These are phyloP conservation scores for Proctacanthus coquilletti DNA, from an alignment of 1,140 invertebrate species.

Conservation along the genomic window DNA sequence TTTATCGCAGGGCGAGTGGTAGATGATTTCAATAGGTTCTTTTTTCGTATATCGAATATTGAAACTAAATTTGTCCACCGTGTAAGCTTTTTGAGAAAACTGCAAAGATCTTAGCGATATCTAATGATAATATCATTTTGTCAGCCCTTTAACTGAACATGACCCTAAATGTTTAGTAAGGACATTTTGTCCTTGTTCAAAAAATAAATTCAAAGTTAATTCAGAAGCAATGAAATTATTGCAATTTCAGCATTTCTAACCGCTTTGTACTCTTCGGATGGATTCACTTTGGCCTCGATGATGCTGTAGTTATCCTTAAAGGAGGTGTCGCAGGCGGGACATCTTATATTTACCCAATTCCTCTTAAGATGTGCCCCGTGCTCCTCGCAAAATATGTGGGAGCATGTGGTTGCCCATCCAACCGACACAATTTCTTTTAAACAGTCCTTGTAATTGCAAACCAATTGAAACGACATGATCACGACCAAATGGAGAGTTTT, in stretches of 20 bases:
- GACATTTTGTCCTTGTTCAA: background rate
- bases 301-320: conserved; percentile 7
- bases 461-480: conserved; percentile 2
- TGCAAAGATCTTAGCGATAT: too few relatives aligned
- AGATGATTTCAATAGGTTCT: too few relatives aligned
- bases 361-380: conserved; percentile 5
- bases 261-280: conserved; percentile 9
- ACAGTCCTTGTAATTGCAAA: conserved; percentile 9
- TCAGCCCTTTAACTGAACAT: too few relatives aligned
- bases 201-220: background rate
- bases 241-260: conserved; percentile 4
- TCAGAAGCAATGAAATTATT: background rate
- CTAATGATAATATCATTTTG: too few relatives aligned
- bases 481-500: too few relatives aligned
- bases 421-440: conserved; percentile 3
- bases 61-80: too few relatives aligned
- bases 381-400: conserved; percentile 9
- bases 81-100: too few relatives aligned
- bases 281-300: conserved; percentile 8
- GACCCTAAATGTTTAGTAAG: background rate
- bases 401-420: conserved; percentile 9
- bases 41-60: too few relatives aligned
- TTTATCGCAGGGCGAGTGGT: too few relatives aligned
- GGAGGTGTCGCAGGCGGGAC: conserved; percentile 6
- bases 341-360: conserved; percentile 6